A percentile compares a stretch with the other conserved stretches of the same genome.
Evolutionary conservation across 2,888 invertebrate species (phyloP).

Genomic region (Sthenelais limicola): DNA sequence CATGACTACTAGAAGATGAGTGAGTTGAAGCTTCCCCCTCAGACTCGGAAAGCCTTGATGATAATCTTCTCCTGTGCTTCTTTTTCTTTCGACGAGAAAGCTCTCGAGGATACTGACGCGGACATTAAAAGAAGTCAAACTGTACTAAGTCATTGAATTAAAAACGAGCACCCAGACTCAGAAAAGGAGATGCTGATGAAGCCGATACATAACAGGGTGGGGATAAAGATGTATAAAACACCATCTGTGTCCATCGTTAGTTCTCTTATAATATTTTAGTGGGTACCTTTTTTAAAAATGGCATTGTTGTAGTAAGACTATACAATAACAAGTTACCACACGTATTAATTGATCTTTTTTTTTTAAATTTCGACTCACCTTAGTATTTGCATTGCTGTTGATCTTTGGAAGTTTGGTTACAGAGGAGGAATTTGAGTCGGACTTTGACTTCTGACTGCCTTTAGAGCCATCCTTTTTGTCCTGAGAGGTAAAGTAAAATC

Average conservation of each 20-base stretch:
- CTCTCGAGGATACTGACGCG: slow-evolving; percentile 32
- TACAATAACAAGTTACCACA: no score
- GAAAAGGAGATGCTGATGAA: no score
- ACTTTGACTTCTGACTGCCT: slow-evolving; percentile 12
- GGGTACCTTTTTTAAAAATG: no score
- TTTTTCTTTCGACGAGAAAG: not conserved
- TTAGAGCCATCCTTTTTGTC: slow-evolving; percentile 22
- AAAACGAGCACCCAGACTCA: no score
- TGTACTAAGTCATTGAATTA: no score
- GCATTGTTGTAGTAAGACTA: no score
- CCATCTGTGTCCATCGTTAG: no score
- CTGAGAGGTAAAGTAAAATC: slow-evolving; percentile 7
- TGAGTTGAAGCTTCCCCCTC: not conserved
- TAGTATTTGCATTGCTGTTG: not conserved
- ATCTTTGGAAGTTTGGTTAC: slow-evolving; percentile 17
- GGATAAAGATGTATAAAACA: no score
- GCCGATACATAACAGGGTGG: no score
- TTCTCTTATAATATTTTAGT: no score
- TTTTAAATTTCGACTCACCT: slow-evolving; percentile 11
- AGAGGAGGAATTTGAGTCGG: not conserved
- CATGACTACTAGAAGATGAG: not conserved
- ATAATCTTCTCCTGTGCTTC: not conserved
- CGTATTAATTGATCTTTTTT: no score
- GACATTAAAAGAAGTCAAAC: no score
- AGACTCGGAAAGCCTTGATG: slow-evolving; percentile 11